Evolutionary conservation across 2,113 vertebrate species (phyloP), one percentile per base, ranked within the genome.

Genomic region (Cepphus grylle): DNA sequence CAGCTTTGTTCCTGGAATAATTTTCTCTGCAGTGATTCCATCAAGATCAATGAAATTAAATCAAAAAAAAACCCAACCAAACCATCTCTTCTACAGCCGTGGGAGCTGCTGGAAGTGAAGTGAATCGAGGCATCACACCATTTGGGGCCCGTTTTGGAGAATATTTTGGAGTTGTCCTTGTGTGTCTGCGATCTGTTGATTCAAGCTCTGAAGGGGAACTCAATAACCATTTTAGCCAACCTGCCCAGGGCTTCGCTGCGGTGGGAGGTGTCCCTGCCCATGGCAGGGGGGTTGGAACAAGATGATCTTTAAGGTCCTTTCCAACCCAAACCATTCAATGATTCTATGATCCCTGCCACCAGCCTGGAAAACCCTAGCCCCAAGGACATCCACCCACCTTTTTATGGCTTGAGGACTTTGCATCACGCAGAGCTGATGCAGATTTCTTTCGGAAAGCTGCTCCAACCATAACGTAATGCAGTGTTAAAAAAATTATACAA

Each of bases 141-240:
- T 16, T 11, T 26, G 19, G 26, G 38, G 12, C 34, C 14, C 15
- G 8, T 55, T 92, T 56, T 55, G 53, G 8, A 36, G 32, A 71
- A 56, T 18, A 18, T 30, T 88, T 80, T 22, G 5, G 27, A 22
- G 18, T 17, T 63, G 3, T 53, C 32, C 29, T 34, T 2, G 5
- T 47, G 5, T 6, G 1, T 61, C 26, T 34, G 3, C 25, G 4
- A 11, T 4, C n/a, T 0, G 0, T 15, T 45, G 7, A 56, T 53
- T 42, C 15, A 47, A 2, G 22, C n/a, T 71, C 32, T 2, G 4
- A 49, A 69, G 29, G 6, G 14, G 6, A 82, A 20, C 21, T 76
- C 45, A 9, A 5, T 9, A 11, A 32, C 22, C 4, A 1, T 47
- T 62, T 42, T 26, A 40, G 20, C 29, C 1, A 1, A 49, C 20